Evolutionary conservation across 2,113 vertebrate genomes (phyloP), one percentile per base, ranked within the genome.

Genomic region (Symphodus melops): DNA sequence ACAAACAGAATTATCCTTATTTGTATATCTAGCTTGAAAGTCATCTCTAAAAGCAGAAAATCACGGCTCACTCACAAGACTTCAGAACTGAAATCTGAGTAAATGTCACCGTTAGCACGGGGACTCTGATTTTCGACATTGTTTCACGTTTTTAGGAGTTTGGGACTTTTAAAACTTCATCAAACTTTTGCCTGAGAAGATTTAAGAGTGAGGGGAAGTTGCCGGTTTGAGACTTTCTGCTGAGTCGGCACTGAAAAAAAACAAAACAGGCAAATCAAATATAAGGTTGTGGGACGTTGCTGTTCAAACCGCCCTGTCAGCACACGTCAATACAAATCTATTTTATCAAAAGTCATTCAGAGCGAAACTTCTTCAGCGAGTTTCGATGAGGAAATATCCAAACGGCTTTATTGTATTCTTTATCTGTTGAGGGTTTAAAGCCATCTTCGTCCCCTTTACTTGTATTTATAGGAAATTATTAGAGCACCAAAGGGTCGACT

Each of bases 251-350:
- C 13, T 85, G 86, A 60, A 1, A 25, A 1, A 25, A 72, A 77
- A 52, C 5, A 7, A 17, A 25, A 52, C 5, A 7, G 7, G 21
- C 20, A 64, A 68, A 84, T 44, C 53, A 57, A 44, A 82, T 83
- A 72, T 53, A 23, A 52, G 23, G 23, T 69, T n/a, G 23, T 13
- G 8, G 62, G 65, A 52, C 13, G 70, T 56, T 11, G 13, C 17
- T 6, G 20, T 21, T 42, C 72, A 55, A 63, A 71, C 54, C 55
- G 80, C 79, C 55, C 49, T 37, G 85, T 87, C 87, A 82, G 86
- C 72, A 66, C 42, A 0, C 77, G 67, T 90, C 86, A 64, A 91
- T 90, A 61, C 37, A 74, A 91, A 89, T 84, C 77, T 4, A 13
- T 52, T 90, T 85, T 71, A 21, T 0, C 0, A 28, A 66, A 79